A percentile compares a stretch with the other conserved stretches of the same genome.
These are phyloP conservation scores for Drosophila multiciliata DNA, from an alignment of 2,888 invertebrate species.

Conservation along the genomic window DNA sequence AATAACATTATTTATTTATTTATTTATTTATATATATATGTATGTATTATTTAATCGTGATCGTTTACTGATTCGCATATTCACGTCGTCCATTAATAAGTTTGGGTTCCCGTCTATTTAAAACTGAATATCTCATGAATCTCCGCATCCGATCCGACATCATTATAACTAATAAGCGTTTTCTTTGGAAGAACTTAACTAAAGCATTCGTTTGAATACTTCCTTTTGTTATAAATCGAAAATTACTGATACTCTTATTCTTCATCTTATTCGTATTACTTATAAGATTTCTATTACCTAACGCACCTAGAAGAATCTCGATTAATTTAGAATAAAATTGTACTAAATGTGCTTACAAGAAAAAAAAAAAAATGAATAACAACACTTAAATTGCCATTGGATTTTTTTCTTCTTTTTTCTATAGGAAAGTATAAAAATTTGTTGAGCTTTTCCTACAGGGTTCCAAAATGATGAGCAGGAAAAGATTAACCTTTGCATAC, in stretches of 20 bases:
- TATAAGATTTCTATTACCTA: conserved; percentile 24
- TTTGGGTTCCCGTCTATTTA: conserved; percentile 5
- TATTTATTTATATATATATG: conserved; percentile 13
- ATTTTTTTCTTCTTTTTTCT: conserved; percentile 17
- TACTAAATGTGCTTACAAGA: conserved; percentile 20
- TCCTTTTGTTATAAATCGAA: conserved; percentile 10
- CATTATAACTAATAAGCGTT: conserved; percentile 80
- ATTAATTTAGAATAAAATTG: conserved; percentile 32
- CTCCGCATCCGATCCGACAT: conserved; percentile 18
- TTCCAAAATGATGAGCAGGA: conserved; percentile 42
- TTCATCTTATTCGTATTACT: conserved; percentile 24
- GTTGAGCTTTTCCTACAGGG: conserved; percentile 57
- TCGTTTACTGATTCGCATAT: conserved; percentile 5
- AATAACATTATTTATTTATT: conserved; percentile 29
- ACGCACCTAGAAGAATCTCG: conserved; percentile 44
- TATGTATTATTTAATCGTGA: conserved; percentile 9
- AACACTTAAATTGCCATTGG: conserved; percentile 16
- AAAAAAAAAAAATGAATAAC: conserved; percentile 18
- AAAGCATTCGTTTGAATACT: conserved; percentile 52
- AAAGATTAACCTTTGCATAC: conserved; percentile 31
- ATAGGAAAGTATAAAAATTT: conserved; percentile 79
- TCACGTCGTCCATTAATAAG: conserved; percentile 15
- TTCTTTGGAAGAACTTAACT: conserved; percentile 81
- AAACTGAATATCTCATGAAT: conserved; percentile 14
- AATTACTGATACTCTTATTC: conserved; percentile 29